Base-by-base conservation (phyloP, 2,888 invertebrate species). In the Glyphotaelius pellucidus region DNA sequence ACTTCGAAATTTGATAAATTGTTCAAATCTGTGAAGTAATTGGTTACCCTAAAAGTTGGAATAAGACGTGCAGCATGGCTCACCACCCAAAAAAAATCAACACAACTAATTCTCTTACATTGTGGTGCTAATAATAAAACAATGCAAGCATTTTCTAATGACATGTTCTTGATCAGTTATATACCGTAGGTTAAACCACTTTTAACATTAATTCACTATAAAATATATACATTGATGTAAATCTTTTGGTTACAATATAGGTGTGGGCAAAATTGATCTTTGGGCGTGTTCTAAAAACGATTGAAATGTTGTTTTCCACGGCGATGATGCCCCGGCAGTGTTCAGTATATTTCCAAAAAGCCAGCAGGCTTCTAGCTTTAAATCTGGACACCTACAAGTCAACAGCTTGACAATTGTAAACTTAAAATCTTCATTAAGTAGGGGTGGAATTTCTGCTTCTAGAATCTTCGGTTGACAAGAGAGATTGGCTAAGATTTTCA, bases 401-500 rank as follows among this genome's bases (percentile, higher is more conserved):
- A 95, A 90, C 42, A 95, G 93, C 14, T 35, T 80, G 0, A 94
- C 19, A 84, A 95, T 93, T 94, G 83, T 93, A 93, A 88, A 95
- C 92, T 86, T 95, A 93, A n/a, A 93, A n/a, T 89, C 91, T 92
- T 92, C 94, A 94, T 1, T 94, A 89, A 90, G 35, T n/a, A 89
- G 25, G 2, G 81, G 42, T n/a, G 25, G 31, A 14, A 90, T 30
- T 52, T 90, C 90, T 4, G 90, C n/a, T 25, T 80, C 52, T 19
- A 90, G 32, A 32, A 83, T 42, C 12, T 92, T 91, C 32, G 47
- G 91, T 42, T 94, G 93, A 86, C 94, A 91, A 31, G 91, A 91
- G n/a, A 95, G 92, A 94, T 96, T 96, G 0, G 95, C 95, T 90
- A 95, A 93, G 2, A 94, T 94, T 91, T 95, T 94, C n/a, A 95